Evolutionary conservation across 1,140 invertebrate species (phyloP).

Genomic region (Euura lappo): DNA sequence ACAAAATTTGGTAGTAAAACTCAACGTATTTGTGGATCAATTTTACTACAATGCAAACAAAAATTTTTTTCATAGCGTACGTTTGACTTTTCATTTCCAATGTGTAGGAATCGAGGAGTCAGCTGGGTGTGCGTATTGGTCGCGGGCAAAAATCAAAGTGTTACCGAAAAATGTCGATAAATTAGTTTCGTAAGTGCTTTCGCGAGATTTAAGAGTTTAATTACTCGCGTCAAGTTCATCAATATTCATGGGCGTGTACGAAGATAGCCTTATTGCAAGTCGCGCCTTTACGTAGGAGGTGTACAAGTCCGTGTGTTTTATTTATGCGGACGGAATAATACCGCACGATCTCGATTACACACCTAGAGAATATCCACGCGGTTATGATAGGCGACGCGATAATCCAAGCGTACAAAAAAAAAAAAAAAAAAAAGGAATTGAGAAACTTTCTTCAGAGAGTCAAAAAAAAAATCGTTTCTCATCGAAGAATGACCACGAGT

Average conservation of each 20-base stretch:
- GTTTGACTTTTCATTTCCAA: too few species aligned
- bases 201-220: neutral
- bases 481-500: too few species aligned
- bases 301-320: neutral
- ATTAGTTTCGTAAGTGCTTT: neutral
- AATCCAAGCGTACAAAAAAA: neutral
- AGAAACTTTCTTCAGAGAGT: too few species aligned
- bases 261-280: neutral
- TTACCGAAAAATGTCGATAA: neutral
- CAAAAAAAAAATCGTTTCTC: neutral
- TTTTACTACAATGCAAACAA: too few species aligned
- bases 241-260: slow-evolving; percentile 2
- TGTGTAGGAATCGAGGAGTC: too few species aligned
- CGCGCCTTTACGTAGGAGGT: neutral
- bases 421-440: neutral
- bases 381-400: neutral
- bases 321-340: neutral
- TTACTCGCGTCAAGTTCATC: neutral
- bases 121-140: too few species aligned
- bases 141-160: neutral
- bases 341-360: too few species aligned
- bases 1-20: too few species aligned
- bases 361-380: too few species aligned
- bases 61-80: too few species aligned
- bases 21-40: too few species aligned